Base-by-base conservation (phyloP, 2,888 invertebrate species). In the Salpingus planirostris region DNA sequence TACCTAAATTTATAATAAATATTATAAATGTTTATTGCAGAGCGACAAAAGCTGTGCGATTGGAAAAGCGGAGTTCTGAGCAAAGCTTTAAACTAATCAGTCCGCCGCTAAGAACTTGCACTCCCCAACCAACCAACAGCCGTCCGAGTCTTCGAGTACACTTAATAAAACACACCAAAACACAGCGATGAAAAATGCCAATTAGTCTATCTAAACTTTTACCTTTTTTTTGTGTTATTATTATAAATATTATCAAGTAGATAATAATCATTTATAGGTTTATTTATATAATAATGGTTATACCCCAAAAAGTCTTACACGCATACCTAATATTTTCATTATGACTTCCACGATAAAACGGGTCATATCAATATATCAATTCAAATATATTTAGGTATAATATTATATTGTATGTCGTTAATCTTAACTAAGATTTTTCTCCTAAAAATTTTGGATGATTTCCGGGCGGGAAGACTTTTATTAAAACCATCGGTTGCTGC, bases 381-480 rank as follows among this genome's bases (percentile, higher is more conserved):
- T n/a, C n/a, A n/a, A n/a, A n/a, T n/a, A n/a, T n/a, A n/a, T n/a
- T n/a, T n/a, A n/a, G n/a, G n/a, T n/a, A n/a, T n/a, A n/a, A n/a
- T n/a, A n/a, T n/a, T n/a, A n/a, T n/a, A n/a, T n/a, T n/a, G n/a
- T n/a, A n/a, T n/a, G 25, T 29, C 10, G 22, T 13, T 22, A 10
- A 13, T 13, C 12, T 11, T 31, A 31, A 31, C 31, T 31, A 25
- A 35, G 24, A 15, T 35, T 24, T 36, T n/a, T n/a, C n/a, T n/a
- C n/a, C 37, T 41, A 35, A 29, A 40, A 40, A 35, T 27, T 38
- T 34, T 46, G 48, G 47, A 54, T 57, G 59, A 57, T 61, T 60
- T 60, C 49, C 60, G 63, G 64, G 64, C 62, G 63, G 65, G 65
- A 65, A 65, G 65, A 65, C 65, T 62, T 62, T 55, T 46, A 44